A percentile compares a stretch with the other conserved stretches of the same genome.
phyloP scores from a whole-genome alignment of 2,113 vertebrate species.

The Petaurus breviceps region DNA sequence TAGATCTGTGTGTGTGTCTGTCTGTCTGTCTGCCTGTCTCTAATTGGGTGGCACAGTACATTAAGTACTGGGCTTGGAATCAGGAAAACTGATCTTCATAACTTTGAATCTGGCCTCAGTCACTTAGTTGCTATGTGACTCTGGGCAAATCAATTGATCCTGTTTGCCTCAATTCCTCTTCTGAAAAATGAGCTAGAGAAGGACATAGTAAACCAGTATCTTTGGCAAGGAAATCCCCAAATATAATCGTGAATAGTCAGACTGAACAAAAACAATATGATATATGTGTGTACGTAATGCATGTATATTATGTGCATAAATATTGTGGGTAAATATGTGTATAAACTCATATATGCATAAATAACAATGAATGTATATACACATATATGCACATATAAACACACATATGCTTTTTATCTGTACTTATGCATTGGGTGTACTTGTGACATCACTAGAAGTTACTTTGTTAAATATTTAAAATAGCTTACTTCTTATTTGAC shows the following conservation, averaged over 20 bases:
- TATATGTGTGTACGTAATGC: not conserved
- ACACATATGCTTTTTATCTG: not conserved
- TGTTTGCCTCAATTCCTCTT: not conserved
- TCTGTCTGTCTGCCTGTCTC: not conserved
- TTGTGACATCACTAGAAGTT: not conserved
- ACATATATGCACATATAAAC: accelerated
- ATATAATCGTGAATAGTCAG: not conserved
- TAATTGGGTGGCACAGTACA: not conserved
- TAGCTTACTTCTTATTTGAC: not conserved
- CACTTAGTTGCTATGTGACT: not conserved
- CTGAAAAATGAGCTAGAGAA: not conserved
- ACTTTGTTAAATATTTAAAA: not conserved
- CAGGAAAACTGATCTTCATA: not conserved
- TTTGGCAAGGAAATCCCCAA: not conserved
- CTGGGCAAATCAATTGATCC: not conserved
- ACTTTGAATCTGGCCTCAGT: not conserved
- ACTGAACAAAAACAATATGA: not conserved
- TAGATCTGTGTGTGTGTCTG: too few species aligned
- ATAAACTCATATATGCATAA: not conserved
- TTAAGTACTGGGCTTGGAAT: not conserved
- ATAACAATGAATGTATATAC: not conserved
- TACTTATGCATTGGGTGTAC: not conserved
- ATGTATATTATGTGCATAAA: not conserved
- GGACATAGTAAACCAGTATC: not conserved
- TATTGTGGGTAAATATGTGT: too few species aligned